Evolutionary conservation across 2,797 vertebrate genomes (phyloP).

Genomic region (Rhabdophis nuchalis): DNA sequence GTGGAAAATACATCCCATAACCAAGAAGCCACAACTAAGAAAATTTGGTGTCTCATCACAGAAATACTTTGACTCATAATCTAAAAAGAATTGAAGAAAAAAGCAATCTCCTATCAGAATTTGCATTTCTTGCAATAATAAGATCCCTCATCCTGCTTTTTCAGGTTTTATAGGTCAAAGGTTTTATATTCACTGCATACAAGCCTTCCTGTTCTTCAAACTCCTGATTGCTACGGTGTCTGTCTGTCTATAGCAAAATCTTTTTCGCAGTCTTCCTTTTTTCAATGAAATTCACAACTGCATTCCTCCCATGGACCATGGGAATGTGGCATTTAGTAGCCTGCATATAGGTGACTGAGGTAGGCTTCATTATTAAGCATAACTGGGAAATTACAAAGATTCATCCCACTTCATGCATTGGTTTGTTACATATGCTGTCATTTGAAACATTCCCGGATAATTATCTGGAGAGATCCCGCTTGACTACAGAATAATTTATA

Average conservation of each 20-base stretch:
- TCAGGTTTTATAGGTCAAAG: background rate
- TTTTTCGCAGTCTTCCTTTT: background rate
- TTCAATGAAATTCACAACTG: background rate
- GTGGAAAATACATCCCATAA: background rate
- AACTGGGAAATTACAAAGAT: background rate
- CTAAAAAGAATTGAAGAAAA: background rate
- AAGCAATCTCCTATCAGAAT: background rate
- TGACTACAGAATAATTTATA: slow-evolving; percentile 53
- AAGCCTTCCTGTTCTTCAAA: background rate
- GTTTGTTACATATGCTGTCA: background rate
- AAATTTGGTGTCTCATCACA: background rate
- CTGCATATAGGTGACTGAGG: background rate
- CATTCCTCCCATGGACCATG: background rate
- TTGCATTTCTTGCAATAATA: background rate
- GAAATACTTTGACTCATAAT: background rate
- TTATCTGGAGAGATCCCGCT: slow-evolving; percentile 30
- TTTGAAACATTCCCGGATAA: slow-evolving; percentile 26
- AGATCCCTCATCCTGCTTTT: background rate
- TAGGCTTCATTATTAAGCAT: background rate
- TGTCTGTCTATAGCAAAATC: background rate
- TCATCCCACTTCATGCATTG: background rate
- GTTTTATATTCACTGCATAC: background rate
- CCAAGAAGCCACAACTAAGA: background rate
- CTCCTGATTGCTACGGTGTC: background rate
- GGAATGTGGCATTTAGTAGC: background rate